Evolutionary conservation across 2,797 vertebrate genomes (phyloP).

Genomic region (Typhlichthys eigenmanni): DNA sequence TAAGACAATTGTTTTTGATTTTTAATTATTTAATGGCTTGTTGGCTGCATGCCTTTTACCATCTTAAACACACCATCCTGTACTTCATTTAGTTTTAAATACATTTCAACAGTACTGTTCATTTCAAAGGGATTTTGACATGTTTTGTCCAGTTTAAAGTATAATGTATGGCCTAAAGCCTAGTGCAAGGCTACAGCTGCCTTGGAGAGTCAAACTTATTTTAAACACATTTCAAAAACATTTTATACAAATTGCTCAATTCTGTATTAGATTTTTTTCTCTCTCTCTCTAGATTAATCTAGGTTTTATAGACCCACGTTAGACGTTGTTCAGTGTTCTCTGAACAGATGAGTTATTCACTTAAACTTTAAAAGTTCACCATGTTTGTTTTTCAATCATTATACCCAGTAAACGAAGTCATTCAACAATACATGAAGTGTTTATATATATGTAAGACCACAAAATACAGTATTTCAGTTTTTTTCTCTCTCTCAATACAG

Average conservation of each 20-base stretch:
- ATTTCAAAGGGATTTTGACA: slow-evolving; percentile 32
- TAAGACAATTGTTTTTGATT: slow-evolving; percentile 47
- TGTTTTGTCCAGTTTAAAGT: slow-evolving; percentile 24
- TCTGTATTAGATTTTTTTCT: slow-evolving; percentile 18
- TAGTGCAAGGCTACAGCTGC: slow-evolving; percentile 26
- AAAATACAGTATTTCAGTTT: slow-evolving; percentile 51
- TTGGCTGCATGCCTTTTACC: slow-evolving; percentile 57
- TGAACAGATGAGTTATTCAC: slow-evolving; percentile 52
- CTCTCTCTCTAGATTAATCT: slow-evolving; percentile 22
- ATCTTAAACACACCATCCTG: slow-evolving; percentile 38
- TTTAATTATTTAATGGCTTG: slow-evolving; percentile 56
- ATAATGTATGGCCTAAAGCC: not conserved
- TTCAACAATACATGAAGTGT: slow-evolving; percentile 15
- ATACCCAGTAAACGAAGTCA: slow-evolving; percentile 11
- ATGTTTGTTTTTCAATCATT: slow-evolving; percentile 1
- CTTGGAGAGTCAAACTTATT: slow-evolving; percentile 5
- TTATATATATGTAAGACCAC: slow-evolving; percentile 21
- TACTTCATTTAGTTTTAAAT: slow-evolving; percentile 27
- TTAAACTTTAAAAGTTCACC: slow-evolving; percentile 28
- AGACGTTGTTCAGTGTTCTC: slow-evolving; percentile 43
- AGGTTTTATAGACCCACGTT: slow-evolving; percentile 28
- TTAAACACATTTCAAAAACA: not conserved
- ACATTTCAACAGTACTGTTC: slow-evolving; percentile 25
- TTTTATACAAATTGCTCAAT: slow-evolving; percentile 12
- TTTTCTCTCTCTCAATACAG: slow-evolving; percentile 31